Conservation (phyloP, 2,888 invertebrate genomes). For the Anthoptus insignis region DNA sequence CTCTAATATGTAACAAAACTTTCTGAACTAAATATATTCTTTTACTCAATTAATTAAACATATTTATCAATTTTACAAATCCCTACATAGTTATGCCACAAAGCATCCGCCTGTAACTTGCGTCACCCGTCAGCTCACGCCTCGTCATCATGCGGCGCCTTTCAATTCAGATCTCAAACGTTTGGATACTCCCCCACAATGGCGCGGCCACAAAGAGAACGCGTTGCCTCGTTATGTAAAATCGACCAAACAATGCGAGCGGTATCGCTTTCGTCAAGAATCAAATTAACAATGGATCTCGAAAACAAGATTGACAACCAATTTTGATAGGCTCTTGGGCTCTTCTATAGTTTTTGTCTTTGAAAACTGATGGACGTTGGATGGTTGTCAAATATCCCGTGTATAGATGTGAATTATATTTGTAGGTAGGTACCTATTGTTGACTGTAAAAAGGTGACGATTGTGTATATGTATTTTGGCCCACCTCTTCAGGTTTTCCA, state of each 20-base stretch:
- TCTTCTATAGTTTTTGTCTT: conserved; percentile 45
- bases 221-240: conserved; percentile 85
- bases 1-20: too few species aligned
- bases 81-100: too few species aligned
- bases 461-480: too few species aligned
- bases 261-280: conserved; percentile 82
- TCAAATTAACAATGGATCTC: conserved; percentile 79
- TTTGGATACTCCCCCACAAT: conserved; percentile 79
- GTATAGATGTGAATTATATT: neutral
- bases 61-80: too few species aligned
- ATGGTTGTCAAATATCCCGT: neutral
- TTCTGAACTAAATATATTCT: too few species aligned
- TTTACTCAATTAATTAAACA: too few species aligned
- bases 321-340: conserved; percentile 52
- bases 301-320: conserved; percentile 62
- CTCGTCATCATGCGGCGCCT: conserved; percentile 84
- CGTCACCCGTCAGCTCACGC: conserved; percentile 62
- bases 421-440: neutral
- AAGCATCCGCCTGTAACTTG: conserved; percentile 49
- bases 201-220: conserved; percentile 67
- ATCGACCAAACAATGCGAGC: conserved; percentile 78
- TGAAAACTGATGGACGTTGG: neutral
- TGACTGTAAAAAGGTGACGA: too few species aligned
- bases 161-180: conserved; percentile 81
- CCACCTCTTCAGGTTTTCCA: too few species aligned